A percentile compares a stretch with the other conserved stretches of the same genome.
Evolutionary conservation across 2,113 vertebrate genomes (phyloP).

Genomic region (Anseranas semipalmata): DNA sequence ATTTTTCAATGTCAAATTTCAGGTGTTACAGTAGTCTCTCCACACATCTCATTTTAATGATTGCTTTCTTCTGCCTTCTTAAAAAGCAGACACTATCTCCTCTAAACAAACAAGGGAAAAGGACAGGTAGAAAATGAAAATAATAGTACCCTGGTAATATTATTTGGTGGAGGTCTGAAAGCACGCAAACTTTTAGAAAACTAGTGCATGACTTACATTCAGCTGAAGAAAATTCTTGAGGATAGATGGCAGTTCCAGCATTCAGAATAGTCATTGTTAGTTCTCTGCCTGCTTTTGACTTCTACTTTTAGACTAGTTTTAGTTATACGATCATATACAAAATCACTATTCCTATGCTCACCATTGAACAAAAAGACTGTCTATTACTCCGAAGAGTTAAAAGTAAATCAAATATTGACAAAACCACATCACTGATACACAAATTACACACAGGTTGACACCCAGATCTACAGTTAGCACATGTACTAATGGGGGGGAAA

Average conservation of each 20-base stretch:
- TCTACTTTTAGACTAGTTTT: not conserved
- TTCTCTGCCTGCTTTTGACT: not conserved
- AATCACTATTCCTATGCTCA: not conserved
- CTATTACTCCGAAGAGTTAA: not conserved
- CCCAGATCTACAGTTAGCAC: not conserved
- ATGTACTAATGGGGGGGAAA: not conserved
- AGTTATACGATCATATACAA: not conserved
- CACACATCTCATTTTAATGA: not conserved
- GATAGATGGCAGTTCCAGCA: not conserved
- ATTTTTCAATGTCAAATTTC: not conserved
- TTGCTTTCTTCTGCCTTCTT: not conserved
- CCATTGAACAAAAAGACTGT: not conserved
- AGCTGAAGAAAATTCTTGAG: not conserved
- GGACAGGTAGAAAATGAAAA: not conserved
- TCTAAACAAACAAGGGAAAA: not conserved
- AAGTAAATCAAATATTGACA: not conserved
- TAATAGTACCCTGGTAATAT: not conserved
- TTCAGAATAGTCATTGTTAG: not conserved
- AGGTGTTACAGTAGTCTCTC: not conserved
- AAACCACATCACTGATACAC: not conserved
- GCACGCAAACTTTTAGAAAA: not conserved
- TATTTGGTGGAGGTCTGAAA: not conserved
- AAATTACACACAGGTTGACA: not conserved
- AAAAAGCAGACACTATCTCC: not conserved
- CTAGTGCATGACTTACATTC: not conserved